Evolutionary conservation across 2,797 vertebrate species (phyloP).

Genomic region (Channa striata): DNA sequence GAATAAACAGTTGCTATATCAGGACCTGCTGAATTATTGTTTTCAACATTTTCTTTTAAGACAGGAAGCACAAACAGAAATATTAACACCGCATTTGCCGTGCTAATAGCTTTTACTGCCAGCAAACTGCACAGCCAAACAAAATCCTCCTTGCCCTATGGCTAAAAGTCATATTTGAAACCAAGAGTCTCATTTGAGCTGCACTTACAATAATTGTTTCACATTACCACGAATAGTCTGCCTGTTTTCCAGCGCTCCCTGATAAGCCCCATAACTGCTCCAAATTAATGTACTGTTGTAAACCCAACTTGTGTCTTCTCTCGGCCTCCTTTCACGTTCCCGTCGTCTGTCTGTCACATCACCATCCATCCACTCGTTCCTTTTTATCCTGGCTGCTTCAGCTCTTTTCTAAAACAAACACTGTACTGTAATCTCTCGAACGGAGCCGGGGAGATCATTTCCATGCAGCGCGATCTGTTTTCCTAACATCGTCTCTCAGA

Average conservation of each 20-base stretch:
- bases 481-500: conserved; percentile 10
- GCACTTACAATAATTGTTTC: conserved; percentile 7
- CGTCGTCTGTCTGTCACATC: conserved; percentile 2
- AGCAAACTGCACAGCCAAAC: not conserved
- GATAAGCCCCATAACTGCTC: conserved; percentile 38
- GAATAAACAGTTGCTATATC: not conserved
- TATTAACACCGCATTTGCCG: conserved; percentile 4
- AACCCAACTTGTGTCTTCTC: conserved; percentile 34
- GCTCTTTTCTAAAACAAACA: conserved; percentile 4
- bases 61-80: not conserved
- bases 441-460: conserved; percentile 26
- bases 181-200: conserved; percentile 22
- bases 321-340: not conserved
- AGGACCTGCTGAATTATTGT: not conserved
- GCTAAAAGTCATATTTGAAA: conserved; percentile 42
- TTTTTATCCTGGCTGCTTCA: conserved; percentile 19
- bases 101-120: conserved; percentile 9
- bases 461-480: conserved; percentile 15
- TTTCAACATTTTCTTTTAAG: conserved; percentile 1
- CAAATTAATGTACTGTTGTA: conserved; percentile 23
- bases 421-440: conserved; percentile 18
- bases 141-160: conserved; percentile 9
- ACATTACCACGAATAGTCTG: not conserved
- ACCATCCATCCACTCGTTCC: conserved; percentile 2
- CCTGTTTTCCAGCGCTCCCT: conserved; percentile 44